Base-by-base conservation (phyloP, 2,888 invertebrate species). In the Pediacus dermestoides region DNA sequence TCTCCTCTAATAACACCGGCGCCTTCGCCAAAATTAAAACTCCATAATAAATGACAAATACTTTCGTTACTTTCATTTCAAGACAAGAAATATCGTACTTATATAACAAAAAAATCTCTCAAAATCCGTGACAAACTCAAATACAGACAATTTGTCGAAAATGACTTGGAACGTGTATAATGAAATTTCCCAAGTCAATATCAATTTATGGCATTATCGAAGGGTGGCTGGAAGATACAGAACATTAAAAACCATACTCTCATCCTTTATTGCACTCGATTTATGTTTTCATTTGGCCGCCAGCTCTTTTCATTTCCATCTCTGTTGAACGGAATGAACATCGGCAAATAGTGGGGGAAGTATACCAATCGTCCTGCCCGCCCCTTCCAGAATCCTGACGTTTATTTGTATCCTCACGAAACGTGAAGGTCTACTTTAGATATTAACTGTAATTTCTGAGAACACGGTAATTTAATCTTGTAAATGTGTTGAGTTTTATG, bases 401-500 rank as follows among this genome's bases (percentile, higher is more conserved):
- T 33, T 38, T 27, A 22, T 38, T 38, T 38, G 38, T 26, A 33
- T 38, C 27, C 27, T 26, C 37, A 22, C 37, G 25, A 22, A 26
- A 13, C 38, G 32, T 33, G 37, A 23, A 15, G 31, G 23, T 37
- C 37, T 32, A 32, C 37, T 37, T 21, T 42, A 34, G 46, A 48
- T 49, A 44, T 45, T 42, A 46, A 44, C 35, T 52, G 42, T 52
- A 52, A 52, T 52, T 49, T 44, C 44, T 35, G 40, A 32, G 34
- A 47, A 44, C 47, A 47, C 32, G 44, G 46, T 39, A 42, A 46
- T 48, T 46, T 45, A 47, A 45, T 45, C 43, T 40, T 42, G 45
- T 43, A 43, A 46, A 39, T 38, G 41, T 37, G 38, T 25, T 18
- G n/a, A 7, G 21, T 18, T 18, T 18, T 18, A 18, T 18, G 21